phyloP scores from a whole-genome alignment of 2,888 invertebrate species.

The Drosophila suboccidentalis region DNA sequence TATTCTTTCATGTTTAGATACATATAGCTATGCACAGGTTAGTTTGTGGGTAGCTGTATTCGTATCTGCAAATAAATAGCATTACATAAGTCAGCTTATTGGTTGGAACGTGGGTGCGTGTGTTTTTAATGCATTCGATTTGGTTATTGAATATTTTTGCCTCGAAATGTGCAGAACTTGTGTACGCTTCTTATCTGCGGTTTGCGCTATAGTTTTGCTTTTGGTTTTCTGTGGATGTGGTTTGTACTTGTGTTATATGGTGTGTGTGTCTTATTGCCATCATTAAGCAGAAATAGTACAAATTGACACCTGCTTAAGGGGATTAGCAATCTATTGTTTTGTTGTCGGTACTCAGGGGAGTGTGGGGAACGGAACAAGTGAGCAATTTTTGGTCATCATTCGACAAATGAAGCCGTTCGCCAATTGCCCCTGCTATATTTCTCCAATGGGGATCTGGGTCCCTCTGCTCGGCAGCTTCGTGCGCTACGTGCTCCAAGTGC shows the following conservation, averaged over 20 bases:
- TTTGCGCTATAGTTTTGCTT: background rate
- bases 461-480: constrained; percentile 28
- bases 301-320: constrained; percentile 20
- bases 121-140: constrained; percentile 55
- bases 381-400: constrained; percentile 15
- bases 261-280: constrained; percentile 8
- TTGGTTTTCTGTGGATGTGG: background rate
- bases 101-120: constrained; percentile 54
- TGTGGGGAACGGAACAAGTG: background rate
- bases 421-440: constrained; percentile 6
- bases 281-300: constrained; percentile 20
- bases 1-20: background rate
- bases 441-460: constrained; percentile 17
- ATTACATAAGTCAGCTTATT: constrained; percentile 27
- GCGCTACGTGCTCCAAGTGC: constrained; percentile 39
- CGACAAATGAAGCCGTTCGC: constrained; percentile 5
- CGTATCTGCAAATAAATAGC: background rate
- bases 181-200: constrained; percentile 42
- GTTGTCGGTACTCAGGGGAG: background rate
- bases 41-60: background rate
- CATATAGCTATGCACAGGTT: background rate
- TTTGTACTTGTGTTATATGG: background rate
- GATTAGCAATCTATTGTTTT: background rate
- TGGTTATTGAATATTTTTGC: constrained; percentile 43
- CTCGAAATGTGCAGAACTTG: constrained; percentile 37